Percentiles rank a stretch among this genome's conserved stretches.
phyloP scores from a whole-genome alignment of 2,888 invertebrate genomes.

The Aspidapion aeneum region DNA sequence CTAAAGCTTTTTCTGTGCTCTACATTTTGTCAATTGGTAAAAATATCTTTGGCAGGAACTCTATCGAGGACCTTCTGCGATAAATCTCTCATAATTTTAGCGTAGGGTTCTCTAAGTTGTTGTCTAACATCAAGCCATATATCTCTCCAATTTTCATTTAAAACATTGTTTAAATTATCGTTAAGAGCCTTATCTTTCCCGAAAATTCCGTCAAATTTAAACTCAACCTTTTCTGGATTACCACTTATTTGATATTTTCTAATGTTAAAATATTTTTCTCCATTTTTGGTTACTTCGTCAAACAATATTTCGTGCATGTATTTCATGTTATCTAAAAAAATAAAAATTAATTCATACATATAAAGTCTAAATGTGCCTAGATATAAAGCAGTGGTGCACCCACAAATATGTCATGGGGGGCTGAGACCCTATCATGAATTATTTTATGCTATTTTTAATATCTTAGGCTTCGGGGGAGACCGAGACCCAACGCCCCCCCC shows the following conservation, averaged over 20 bases:
- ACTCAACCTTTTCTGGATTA: not conserved
- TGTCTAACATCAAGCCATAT: not conserved
- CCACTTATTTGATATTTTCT: not conserved
- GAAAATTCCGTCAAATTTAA: not conserved
- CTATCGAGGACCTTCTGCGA: not conserved
- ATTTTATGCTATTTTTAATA: no score
- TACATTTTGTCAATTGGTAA: not conserved
- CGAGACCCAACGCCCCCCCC: no score
- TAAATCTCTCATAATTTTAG: not conserved
- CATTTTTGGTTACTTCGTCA: not conserved
- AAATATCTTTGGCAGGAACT: not conserved
- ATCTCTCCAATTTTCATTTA: not conserved
- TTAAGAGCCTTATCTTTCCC: not conserved
- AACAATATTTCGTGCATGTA: not conserved
- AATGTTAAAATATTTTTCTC: not conserved
- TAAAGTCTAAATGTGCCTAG: no score
- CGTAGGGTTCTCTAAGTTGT: not conserved
- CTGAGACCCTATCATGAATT: no score
- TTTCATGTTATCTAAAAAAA: not conserved
- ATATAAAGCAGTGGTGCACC: no score
- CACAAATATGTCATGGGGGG: no score
- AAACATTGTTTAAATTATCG: not conserved
- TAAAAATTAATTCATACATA: no score
- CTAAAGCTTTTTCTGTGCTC: no score
- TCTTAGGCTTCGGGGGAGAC: no score